Conservation (phyloP, 2,113 vertebrate species). For the Sturnira hondurensis region DNA sequence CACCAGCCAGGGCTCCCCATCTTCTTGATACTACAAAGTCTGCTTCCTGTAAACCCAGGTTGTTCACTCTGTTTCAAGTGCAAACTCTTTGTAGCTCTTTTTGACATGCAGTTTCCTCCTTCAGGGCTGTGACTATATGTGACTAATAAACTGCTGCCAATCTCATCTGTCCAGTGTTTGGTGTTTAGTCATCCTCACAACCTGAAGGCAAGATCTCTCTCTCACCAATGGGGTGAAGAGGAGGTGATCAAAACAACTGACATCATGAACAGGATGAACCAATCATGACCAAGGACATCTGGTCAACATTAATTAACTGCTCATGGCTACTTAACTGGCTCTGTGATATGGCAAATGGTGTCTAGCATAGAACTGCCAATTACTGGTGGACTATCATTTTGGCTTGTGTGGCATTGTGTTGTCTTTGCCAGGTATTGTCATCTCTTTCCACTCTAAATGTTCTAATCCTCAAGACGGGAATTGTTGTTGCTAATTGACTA, state of each 20-base stretch:
- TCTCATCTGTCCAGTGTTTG: constrained; percentile 18
- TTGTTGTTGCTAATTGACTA: not conserved
- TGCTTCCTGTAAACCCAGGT: not conserved
- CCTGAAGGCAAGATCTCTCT: not conserved
- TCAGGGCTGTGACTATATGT: not conserved
- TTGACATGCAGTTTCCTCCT: not conserved
- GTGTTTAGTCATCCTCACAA: not conserved
- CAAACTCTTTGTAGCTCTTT: not conserved
- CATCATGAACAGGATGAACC: not conserved
- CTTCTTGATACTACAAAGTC: not conserved
- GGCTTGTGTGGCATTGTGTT: not conserved
- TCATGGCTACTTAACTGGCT: constrained; percentile 23
- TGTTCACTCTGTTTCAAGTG: not conserved
- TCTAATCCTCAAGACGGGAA: not conserved
- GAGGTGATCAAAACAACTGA: not conserved
- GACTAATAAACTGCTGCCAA: not conserved
- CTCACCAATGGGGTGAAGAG: not conserved
- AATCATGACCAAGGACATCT: not conserved
- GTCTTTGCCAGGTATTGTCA: not conserved
- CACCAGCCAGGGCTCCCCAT: not conserved
- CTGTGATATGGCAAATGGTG: not conserved
- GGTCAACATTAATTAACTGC: constrained; percentile 1
- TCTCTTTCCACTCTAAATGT: not conserved
- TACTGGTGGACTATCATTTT: not conserved
- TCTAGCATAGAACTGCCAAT: not conserved